These are phyloP conservation scores for Nasonia longicornis DNA, from an alignment of 1,140 invertebrate species.

Conservation along the genomic window DNA sequence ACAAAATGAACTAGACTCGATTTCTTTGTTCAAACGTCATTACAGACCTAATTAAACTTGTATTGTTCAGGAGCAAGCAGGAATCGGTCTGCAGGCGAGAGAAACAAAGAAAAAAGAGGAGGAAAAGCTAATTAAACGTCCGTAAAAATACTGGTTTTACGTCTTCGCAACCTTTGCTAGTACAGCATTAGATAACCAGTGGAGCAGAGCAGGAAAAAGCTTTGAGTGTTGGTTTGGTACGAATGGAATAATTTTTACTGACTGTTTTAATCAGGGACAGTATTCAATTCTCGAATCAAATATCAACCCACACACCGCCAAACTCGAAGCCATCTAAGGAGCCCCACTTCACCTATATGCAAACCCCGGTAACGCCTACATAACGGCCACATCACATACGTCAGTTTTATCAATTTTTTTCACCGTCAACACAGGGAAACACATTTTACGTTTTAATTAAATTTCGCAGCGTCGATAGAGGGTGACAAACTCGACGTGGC, in stretches of 20 bases:
- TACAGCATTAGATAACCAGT: background rate
- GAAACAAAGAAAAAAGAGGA: background rate
- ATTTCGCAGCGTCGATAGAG: background rate
- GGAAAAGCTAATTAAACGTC: slow-evolving; percentile 1
- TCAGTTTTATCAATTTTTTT: background rate
- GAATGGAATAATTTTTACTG: no score
- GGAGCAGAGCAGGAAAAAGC: no score
- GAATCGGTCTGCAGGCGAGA: background rate
- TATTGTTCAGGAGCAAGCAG: slow-evolving; percentile 14
- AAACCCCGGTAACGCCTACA: background rate
- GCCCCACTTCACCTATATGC: no score
- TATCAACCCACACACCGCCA: no score
- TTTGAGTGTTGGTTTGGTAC: no score
- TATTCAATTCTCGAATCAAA: no score
- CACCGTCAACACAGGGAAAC: background rate
- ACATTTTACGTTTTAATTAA: background rate
- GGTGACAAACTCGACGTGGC: background rate
- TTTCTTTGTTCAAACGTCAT: slow-evolving; percentile 26
- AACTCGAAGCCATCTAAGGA: no score
- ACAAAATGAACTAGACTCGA: slow-evolving; percentile 13
- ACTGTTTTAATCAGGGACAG: no score
- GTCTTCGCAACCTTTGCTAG: background rate
- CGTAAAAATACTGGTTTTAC: slow-evolving; percentile 10
- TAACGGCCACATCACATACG: background rate
- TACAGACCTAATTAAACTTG: slow-evolving; percentile 35